Base-by-base conservation (phyloP, 2,888 invertebrate genomes). In the Aleiodes alternator region DNA sequence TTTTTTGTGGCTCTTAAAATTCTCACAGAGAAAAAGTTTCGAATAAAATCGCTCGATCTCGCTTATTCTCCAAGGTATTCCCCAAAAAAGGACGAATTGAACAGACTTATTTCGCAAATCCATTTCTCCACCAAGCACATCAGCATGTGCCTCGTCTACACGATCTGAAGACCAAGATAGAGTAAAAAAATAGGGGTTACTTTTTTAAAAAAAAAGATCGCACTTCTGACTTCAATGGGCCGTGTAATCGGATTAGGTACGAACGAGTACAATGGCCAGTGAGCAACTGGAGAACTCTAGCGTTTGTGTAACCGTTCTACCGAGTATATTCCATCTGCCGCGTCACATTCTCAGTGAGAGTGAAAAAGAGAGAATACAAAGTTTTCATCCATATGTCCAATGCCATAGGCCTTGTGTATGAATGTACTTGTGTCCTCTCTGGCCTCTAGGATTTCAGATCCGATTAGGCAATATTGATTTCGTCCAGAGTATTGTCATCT, bases 211-310 rank as follows among this genome's bases (percentile, higher is more conserved):
- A 68, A 85, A 86, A 88, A 87, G 87, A 88, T 88, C 87, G 86
- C 87, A 89, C 89, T 89, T 86, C 84, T 84, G 84, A 87, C 88
- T 88, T 88, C 89, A 89, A 89, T 89, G 88, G 88, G 84, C 85
- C 86, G 87, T 87, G 84, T 89, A 88, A 89, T 89, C 89, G 85
- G 88, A 89, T 89, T 87, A 88, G 86, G 84, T 86, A 85, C 83
- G 80, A 68, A 82, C 82, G 83, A 81, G 81, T 80, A 83, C 82
- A 80, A 78, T 78, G 78, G 71, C 23, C 56, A 66, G 71, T 50
- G 70, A 68, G 73, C 56, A 76, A 69, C 72, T 76, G 43, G 57
- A 76, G 68, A 72, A 75, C 72, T 73, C 79, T 77, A 76, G 80
- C 68, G 68, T 68, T 73, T 80, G 81, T 82, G 82, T 83, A 82